Conservation (phyloP, 2,797 vertebrate species). For the Gobio occitaniae region DNA sequence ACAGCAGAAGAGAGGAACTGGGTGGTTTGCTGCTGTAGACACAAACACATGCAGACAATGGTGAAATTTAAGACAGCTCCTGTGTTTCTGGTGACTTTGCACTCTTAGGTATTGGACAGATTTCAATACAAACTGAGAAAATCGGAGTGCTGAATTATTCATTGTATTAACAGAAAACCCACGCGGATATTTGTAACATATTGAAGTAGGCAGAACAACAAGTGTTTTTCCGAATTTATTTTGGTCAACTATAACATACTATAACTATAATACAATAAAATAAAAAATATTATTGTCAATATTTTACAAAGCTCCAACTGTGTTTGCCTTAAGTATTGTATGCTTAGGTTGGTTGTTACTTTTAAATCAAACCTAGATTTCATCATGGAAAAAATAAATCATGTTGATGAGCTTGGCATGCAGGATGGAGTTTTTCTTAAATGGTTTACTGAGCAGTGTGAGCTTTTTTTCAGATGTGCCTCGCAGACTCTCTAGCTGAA, state of each 20-base stretch:
- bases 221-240: not conserved
- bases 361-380: slow-evolving; percentile 6
- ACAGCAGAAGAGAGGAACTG: slow-evolving; percentile 31
- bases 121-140: not conserved
- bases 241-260: not conserved
- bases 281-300: not conserved
- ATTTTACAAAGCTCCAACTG: not conserved
- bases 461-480: not conserved
- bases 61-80: slow-evolving; percentile 1
- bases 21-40: slow-evolving; percentile 11
- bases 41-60: not conserved
- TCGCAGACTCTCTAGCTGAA: slow-evolving; percentile 7
- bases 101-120: not conserved
- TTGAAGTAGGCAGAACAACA: not conserved
- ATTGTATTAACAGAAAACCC: not conserved
- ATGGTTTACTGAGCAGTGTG: slow-evolving; percentile 4
- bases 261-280: not conserved
- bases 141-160: not conserved
- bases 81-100: slow-evolving; percentile 14
- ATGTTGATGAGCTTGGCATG: slow-evolving; percentile 16
- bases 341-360: not conserved
- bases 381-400: slow-evolving; percentile 13
- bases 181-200: not conserved
- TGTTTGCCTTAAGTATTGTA: not conserved
- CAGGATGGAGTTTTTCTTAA: not conserved